Conservation (phyloP, 2,113 vertebrate species). For the Pomatorhinus ruficollis region DNA sequence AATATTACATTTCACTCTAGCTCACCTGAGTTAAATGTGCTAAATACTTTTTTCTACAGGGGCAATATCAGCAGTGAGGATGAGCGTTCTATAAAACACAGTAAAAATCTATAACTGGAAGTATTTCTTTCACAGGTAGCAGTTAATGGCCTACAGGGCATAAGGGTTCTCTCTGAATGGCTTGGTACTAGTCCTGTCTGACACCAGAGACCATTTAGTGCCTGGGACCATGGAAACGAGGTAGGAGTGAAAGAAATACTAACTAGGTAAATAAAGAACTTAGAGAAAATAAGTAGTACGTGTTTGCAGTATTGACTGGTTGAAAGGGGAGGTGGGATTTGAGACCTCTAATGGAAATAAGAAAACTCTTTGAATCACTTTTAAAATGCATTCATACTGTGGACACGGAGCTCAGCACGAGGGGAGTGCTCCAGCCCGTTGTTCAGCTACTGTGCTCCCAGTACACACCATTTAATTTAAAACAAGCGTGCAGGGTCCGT, state of each 20-base stretch:
- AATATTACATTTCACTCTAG: neutral
- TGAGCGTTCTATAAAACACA: neutral
- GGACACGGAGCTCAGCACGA: neutral
- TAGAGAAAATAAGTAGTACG: accelerated
- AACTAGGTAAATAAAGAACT: neutral
- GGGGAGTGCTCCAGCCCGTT: neutral
- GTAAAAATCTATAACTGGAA: neutral
- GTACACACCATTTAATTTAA: neutral
- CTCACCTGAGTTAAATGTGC: neutral
- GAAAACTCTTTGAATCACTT: neutral
- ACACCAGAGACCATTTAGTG: neutral
- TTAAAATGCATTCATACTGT: neutral
- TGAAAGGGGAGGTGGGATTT: neutral
- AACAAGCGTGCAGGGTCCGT: accelerated
- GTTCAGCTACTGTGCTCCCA: neutral
- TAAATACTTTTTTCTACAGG: neutral
- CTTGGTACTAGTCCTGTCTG: neutral
- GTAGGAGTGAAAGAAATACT: neutral
- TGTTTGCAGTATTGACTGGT: neutral
- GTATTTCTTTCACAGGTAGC: neutral
- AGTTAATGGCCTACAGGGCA: neutral
- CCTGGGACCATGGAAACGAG: neutral
- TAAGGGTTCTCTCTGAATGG: neutral
- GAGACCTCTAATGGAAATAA: neutral
- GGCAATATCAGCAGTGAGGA: neutral